Evolutionary conservation across 2,113 vertebrate genomes (phyloP).

Genomic region (Thalassarche chlororhynchos): DNA sequence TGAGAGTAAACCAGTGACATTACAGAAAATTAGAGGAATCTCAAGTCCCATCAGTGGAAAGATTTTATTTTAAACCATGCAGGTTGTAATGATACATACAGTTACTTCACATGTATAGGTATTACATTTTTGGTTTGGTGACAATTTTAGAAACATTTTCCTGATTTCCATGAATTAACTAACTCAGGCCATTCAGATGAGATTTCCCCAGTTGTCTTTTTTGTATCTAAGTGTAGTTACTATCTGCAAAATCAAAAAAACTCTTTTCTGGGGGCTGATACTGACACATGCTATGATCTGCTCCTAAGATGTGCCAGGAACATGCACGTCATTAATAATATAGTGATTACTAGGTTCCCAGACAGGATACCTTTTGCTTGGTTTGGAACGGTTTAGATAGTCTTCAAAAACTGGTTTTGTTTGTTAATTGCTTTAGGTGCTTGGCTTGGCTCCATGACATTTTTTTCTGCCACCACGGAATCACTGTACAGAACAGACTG

Average conservation of each 20-base stretch:
- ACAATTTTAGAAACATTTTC: neutral
- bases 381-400: neutral
- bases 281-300: neutral
- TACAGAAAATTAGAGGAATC: neutral
- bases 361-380: neutral
- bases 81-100: neutral
- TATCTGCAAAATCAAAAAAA: neutral
- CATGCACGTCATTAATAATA: neutral
- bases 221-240: neutral
- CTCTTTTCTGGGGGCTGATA: neutral
- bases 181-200: neutral
- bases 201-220: neutral
- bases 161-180: neutral
- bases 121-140: neutral
- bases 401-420: conserved; percentile 31
- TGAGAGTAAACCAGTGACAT: neutral
- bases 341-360: neutral
- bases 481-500: conserved; percentile 70
- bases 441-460: neutral
- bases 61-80: conserved; percentile 17
- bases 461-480: neutral
- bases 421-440: neutral
- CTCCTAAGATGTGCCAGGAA: neutral
- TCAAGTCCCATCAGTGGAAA: neutral
- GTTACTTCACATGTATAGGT: neutral